These are phyloP conservation scores for Recurvirostra avosetta DNA, from an alignment of 2,113 vertebrate genomes.

Conservation along the genomic window DNA sequence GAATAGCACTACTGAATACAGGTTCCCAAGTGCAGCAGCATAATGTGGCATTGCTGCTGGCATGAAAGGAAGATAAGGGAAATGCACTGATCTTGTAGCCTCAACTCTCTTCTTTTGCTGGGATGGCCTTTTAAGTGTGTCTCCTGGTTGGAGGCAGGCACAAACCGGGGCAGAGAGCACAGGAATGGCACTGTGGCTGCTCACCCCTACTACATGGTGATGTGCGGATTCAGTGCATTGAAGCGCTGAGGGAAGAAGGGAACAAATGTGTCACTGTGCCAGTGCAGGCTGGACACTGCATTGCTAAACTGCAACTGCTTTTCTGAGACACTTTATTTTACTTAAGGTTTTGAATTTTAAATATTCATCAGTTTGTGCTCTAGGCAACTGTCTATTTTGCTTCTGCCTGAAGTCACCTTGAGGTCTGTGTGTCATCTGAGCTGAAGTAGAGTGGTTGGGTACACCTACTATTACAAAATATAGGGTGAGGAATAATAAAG, in stretches of 20 bases:
- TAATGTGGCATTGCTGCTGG: background rate
- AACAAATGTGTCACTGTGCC: background rate
- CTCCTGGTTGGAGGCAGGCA: background rate
- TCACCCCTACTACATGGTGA: accelerated
- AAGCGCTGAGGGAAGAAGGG: background rate
- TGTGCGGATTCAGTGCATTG: background rate
- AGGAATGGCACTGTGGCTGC: background rate
- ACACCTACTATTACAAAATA: background rate
- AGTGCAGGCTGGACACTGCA: background rate
- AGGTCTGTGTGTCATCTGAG: background rate
- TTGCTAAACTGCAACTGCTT: background rate
- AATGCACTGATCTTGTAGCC: background rate
- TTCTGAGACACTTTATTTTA: background rate
- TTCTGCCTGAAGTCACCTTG: background rate
- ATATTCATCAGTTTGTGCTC: background rate
- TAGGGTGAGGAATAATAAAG: background rate
- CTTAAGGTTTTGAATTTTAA: background rate
- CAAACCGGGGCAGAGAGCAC: background rate
- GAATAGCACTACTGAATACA: background rate
- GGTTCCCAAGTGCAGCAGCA: background rate
- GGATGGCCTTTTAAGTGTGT: background rate
- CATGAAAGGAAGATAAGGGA: background rate
- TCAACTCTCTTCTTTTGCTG: background rate
- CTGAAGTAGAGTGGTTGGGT: background rate
- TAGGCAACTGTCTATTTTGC: background rate